Percentiles rank a stretch among this genome's conserved stretches.
Conservation (phyloP, 2,888 invertebrate species). For the Parochlus steinenii region DNA sequence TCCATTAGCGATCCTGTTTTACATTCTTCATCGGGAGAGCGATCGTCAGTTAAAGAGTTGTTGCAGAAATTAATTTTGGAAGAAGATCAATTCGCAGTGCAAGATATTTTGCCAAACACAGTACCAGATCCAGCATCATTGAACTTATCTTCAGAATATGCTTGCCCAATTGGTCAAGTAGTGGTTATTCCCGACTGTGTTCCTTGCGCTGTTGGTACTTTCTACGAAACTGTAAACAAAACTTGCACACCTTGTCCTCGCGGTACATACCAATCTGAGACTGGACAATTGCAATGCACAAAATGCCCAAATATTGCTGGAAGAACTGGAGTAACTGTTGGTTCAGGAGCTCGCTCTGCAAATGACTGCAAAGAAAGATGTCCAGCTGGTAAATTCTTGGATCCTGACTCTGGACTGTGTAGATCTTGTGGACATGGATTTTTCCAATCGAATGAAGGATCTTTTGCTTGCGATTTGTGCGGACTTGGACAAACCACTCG, state of each 20-base stretch:
- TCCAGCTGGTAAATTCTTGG: constrained; percentile 86
- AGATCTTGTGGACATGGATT: constrained; percentile 87
- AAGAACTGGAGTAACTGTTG: constrained; percentile 74
- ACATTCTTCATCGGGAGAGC: constrained; percentile 72
- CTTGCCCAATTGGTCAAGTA: constrained; percentile 85
- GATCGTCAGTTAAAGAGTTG: constrained; percentile 65
- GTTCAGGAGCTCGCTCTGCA: constrained; percentile 72
- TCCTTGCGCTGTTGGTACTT: constrained; percentile 83
- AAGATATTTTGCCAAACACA: constrained; percentile 84
- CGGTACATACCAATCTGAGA: constrained; percentile 87
- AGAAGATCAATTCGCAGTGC: constrained; percentile 86
- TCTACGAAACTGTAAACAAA: constrained; percentile 56
- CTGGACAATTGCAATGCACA: constrained; percentile 76
- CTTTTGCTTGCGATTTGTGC: constrained; percentile 76
- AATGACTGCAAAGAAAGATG: constrained; percentile 87
- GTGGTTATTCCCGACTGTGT: constrained; percentile 89
- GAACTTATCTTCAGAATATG: constrained; percentile 73
- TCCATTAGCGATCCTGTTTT: constrained; percentile 67
- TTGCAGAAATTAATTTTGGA: constrained; percentile 82
- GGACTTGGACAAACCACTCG: constrained; percentile 84
- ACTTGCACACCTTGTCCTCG: constrained; percentile 69
- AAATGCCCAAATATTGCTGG: constrained; percentile 82
- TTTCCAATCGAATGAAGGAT: constrained; percentile 80
- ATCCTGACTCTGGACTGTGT: constrained; percentile 74
- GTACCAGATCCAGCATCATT: constrained; percentile 85